These are phyloP conservation scores for Apotomis capreana DNA, from an alignment of 2,888 invertebrate genomes.

Conservation along the genomic window DNA sequence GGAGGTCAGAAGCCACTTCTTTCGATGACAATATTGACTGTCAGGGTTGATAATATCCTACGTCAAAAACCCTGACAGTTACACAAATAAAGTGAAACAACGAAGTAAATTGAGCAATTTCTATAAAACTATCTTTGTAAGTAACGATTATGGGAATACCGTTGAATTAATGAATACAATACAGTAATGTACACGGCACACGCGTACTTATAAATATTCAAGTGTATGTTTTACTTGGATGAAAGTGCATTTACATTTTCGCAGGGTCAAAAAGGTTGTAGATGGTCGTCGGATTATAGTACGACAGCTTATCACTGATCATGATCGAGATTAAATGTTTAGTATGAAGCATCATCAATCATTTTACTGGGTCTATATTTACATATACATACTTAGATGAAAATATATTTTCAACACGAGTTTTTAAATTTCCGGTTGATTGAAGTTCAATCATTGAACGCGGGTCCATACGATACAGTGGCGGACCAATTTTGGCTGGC, in stretches of 20 bases:
- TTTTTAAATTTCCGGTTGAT: too few species aligned
- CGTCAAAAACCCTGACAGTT: too few species aligned
- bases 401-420: too few species aligned
- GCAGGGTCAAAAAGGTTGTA: slow-evolving; percentile 33
- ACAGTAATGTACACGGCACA: slow-evolving; percentile 26
- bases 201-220: slow-evolving; percentile 21
- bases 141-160: not conserved
- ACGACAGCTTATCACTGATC: slow-evolving; percentile 29
- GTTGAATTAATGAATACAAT: not conserved
- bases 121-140: not conserved
- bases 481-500: too few species aligned
- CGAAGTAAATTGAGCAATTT: too few species aligned
- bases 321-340: slow-evolving; percentile 30
- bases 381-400: not conserved
- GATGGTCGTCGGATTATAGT: slow-evolving; percentile 22
- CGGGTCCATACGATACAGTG: too few species aligned
- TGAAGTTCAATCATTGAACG: too few species aligned
- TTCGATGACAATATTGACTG: too few species aligned
- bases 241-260: slow-evolving; percentile 38
- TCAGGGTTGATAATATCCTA: too few species aligned
- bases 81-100: too few species aligned
- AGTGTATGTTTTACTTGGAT: slow-evolving; percentile 19
- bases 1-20: too few species aligned
- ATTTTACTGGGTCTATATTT: slow-evolving; percentile 21
- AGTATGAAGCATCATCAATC: slow-evolving; percentile 37